Percentiles rank a stretch among this genome's conserved stretches.
Conservation (phyloP, 2,888 invertebrate genomes). For the Raillietiella orientalis region DNA sequence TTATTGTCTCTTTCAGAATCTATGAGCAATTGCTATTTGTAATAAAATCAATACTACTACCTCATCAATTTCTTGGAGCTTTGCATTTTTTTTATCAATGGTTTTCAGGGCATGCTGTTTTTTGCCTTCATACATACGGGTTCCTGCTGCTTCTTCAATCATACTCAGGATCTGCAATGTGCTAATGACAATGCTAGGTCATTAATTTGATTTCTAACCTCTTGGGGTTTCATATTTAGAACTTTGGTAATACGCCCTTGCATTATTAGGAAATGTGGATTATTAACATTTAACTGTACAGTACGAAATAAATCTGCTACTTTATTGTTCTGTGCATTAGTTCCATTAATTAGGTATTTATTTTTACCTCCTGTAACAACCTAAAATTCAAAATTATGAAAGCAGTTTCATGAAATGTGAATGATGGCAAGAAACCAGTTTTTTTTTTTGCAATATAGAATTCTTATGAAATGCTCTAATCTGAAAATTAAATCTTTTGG, state of each 20-base stretch:
- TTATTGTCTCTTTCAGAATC: slow-evolving; percentile 39
- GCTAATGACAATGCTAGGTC: slow-evolving; percentile 3
- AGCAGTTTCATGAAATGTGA: no score
- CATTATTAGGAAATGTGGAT: slow-evolving; percentile 98
- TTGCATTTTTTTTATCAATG: slow-evolving; percentile 71
- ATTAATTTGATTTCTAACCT: slow-evolving; percentile 21
- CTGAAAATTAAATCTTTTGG: no score
- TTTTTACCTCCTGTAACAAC: slow-evolving; percentile 58
- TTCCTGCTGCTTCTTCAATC: slow-evolving; percentile 97
- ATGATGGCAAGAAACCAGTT: no score
- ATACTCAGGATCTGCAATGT: slow-evolving; percentile 47
- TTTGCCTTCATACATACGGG: slow-evolving; percentile 81
- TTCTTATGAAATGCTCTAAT: no score
- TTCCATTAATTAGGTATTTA: slow-evolving; percentile 78
- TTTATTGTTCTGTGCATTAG: slow-evolving; percentile 54
- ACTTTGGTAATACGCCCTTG: slow-evolving; percentile 97
- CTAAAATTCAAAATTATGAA: slow-evolving; percentile 13
- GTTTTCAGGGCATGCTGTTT: slow-evolving; percentile 50
- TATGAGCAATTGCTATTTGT: slow-evolving; percentile 8
- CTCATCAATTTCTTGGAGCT: slow-evolving; percentile 48
- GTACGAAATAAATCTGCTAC: slow-evolving; percentile 85
- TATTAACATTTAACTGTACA: slow-evolving; percentile 89
- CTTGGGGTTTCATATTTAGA: slow-evolving; percentile 88
- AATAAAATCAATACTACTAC: slow-evolving; percentile 16
- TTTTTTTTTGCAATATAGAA: no score